A percentile compares a stretch with the other conserved stretches of the same genome.
Evolutionary conservation across 64 coral and sea anemone genomes (phyloP).

Genomic region (Montipora foliosa): DNA sequence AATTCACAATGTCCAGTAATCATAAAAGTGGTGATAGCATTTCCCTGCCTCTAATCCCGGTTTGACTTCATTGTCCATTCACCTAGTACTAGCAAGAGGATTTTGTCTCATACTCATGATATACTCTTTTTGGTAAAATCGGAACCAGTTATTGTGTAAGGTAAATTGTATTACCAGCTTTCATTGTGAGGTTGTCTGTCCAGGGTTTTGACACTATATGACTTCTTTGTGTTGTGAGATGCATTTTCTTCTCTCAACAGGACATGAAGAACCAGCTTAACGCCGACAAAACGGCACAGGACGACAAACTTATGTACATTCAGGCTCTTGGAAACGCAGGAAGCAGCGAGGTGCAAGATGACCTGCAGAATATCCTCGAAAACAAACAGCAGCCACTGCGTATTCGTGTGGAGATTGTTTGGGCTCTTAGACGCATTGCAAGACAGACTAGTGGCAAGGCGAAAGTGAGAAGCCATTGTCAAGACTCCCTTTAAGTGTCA

Average conservation of each 20-base stretch:
- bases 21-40: too few species aligned
- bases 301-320: constrained; percentile 47
- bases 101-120: too few species aligned
- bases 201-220: too few species aligned
- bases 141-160: background rate
- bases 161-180: too few species aligned
- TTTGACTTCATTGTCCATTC: too few species aligned
- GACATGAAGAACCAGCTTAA: background rate
- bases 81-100: too few species aligned
- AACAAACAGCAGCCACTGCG: background rate
- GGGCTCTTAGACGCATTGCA: constrained; percentile 72
- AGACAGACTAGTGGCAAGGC: background rate
- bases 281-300: background rate
- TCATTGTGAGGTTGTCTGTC: too few species aligned
- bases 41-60: too few species aligned
- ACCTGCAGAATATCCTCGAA: background rate
- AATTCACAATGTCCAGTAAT: too few species aligned
- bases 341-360: background rate
- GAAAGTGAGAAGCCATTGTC: background rate
- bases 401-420: constrained; percentile 74
- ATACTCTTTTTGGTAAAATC: background rate
- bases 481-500: background rate
- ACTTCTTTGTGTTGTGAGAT: background rate
- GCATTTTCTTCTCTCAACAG: background rate
- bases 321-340: constrained; percentile 84